phyloP scores from a whole-genome alignment of 2,113 vertebrate genomes.

The Ochotona curzoniae region DNA sequence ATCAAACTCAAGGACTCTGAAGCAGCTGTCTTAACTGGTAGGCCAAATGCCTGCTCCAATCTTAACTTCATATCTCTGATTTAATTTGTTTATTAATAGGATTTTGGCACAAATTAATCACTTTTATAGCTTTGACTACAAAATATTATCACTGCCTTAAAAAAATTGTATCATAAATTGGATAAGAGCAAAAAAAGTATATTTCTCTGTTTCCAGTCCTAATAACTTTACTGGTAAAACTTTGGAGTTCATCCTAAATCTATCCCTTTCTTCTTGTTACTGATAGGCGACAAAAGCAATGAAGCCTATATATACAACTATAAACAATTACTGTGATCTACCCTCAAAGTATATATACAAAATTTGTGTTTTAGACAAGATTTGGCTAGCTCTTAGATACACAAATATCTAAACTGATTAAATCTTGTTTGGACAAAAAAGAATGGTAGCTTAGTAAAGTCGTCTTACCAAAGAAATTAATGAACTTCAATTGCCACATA shows the following conservation, averaged over 20 bases:
- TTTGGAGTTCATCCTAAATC: neutral
- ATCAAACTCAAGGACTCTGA: too few species aligned
- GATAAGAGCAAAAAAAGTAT: neutral
- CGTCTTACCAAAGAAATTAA: slow-evolving; percentile 15
- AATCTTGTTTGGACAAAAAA: neutral
- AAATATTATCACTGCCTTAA: too few species aligned
- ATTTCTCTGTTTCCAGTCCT: neutral
- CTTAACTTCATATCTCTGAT: too few species aligned
- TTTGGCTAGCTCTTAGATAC: neutral
- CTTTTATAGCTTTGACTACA: too few species aligned
- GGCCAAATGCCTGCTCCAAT: too few species aligned
- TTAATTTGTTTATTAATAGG: too few species aligned
- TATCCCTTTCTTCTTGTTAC: neutral
- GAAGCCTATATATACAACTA: neutral
- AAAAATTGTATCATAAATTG: neutral
- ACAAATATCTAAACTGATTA: neutral
- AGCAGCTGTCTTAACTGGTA: too few species aligned
- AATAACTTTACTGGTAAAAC: neutral
- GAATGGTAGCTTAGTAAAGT: neutral
- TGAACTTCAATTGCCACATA: neutral
- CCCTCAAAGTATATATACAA: slow-evolving; percentile 5
- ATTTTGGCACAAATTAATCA: too few species aligned
- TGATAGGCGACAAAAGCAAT: slow-evolving; percentile 40
- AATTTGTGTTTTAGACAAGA: slow-evolving; percentile 24
- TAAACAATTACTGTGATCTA: neutral